Percentiles rank a stretch among this genome's conserved stretches.
These are phyloP conservation scores for Sclerodermus sp. DNA, from an alignment of 2,888 invertebrate species.

Conservation along the genomic window DNA sequence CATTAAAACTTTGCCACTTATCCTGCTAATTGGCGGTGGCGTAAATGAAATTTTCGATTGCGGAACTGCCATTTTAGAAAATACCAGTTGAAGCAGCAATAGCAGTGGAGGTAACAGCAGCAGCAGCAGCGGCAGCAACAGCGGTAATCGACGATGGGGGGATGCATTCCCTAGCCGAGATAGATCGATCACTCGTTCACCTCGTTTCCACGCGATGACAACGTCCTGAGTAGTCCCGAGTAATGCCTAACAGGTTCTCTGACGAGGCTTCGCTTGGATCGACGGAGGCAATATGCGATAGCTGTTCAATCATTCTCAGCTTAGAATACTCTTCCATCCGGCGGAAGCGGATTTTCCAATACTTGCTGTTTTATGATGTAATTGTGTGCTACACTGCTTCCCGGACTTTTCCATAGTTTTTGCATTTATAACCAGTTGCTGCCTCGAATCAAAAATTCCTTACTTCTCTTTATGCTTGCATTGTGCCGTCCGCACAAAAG, in stretches of 20 bases:
- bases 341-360: slow-evolving; percentile 40
- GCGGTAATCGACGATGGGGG: slow-evolving; percentile 6
- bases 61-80: no score
- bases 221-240: slow-evolving; percentile 22
- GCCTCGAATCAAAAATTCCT: slow-evolving; percentile 9
- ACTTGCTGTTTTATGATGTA: slow-evolving; percentile 22
- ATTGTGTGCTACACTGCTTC: slow-evolving; percentile 6
- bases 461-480: background rate
- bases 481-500: no score
- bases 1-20: no score
- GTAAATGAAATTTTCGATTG: no score
- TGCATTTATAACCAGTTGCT: background rate
- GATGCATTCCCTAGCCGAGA: slow-evolving; percentile 17
- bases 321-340: slow-evolving; percentile 27
- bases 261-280: slow-evolving; percentile 15
- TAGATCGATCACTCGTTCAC: slow-evolving; percentile 33
- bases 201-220: slow-evolving; percentile 13
- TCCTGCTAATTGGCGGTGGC: no score
- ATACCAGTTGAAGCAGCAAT: no score
- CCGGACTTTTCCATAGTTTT: slow-evolving; percentile 14
- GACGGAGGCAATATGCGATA: slow-evolving; percentile 34
- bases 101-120: no score
- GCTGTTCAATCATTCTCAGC: slow-evolving; percentile 49
- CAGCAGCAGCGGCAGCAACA: no score
- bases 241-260: slow-evolving; percentile 26